phyloP scores from a whole-genome alignment of 2,888 invertebrate species.

The Pollenia griseotomentosa region DNA sequence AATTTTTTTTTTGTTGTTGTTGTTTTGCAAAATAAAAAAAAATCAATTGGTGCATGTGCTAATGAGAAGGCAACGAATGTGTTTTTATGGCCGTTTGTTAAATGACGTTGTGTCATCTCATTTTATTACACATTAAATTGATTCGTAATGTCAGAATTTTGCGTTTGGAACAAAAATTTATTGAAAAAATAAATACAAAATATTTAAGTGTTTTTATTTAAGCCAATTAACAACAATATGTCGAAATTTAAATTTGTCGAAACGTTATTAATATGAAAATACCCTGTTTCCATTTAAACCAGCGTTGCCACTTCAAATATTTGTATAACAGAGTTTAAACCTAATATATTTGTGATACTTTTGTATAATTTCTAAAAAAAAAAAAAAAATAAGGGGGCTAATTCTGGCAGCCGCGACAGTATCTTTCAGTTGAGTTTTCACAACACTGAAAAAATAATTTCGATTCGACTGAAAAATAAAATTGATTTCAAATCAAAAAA shows the following conservation, averaged over 20 bases:
- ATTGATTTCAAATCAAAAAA: no score
- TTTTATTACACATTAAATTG: slow-evolving; percentile 18
- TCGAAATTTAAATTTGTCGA: slow-evolving; percentile 22
- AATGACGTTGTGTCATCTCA: slow-evolving; percentile 25
- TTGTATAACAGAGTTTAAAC: no score
- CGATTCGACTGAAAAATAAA: no score
- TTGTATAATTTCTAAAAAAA: no score
- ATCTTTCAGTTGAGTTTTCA: no score
- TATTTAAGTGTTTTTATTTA: slow-evolving; percentile 2
- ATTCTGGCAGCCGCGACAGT: no score
- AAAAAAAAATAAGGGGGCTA: no score
- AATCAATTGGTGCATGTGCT: slow-evolving; percentile 24
- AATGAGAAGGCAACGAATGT: slow-evolving; percentile 10
- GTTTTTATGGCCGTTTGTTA: slow-evolving; percentile 16
- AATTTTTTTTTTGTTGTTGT: neutral
- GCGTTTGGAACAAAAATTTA: neutral
- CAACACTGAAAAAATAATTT: no score
- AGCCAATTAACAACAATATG: slow-evolving; percentile 48
- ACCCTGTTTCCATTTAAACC: no score
- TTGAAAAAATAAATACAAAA: neutral
- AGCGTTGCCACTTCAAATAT: no score
- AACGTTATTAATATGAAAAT: slow-evolving; percentile 17
- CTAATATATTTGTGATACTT: no score
- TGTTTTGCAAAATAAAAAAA: neutral
- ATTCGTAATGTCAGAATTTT: slow-evolving; percentile 23